Base-by-base conservation (phyloP, 2,888 invertebrate genomes). In the Tenthredo notha region DNA sequence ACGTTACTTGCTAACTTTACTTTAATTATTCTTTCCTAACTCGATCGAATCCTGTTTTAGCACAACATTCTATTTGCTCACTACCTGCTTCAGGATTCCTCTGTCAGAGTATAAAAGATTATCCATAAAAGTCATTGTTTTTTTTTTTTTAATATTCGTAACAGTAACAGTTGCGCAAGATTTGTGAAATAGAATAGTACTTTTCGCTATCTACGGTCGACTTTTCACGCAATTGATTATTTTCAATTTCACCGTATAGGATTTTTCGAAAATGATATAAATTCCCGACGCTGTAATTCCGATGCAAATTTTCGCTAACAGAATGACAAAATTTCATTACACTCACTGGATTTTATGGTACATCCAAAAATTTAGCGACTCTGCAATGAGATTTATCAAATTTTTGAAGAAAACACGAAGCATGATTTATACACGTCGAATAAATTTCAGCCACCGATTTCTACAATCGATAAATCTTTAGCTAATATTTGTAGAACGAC, bases 1-100 rank as follows among this genome's bases (percentile, higher is more conserved):
- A 37, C 40, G 58, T 40, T 80, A 37, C 47, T 37, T 61, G 40
- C 61, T 37, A 61, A 80, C 37, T 80, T 80, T 33, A n/a, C 18
- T 77, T 80, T 61, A 80, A 80, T 80, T 80, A 80, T 12, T 40
- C 50, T 29, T 33, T n/a, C 25, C 33, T 10, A 77, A 80, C 40
- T 61, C 5, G 40, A 58, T 58, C 61, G 18, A 37, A 80, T 61
- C 37, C 80, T 40, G 37, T 40, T 40, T 80, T 15, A 10, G 37
- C 40, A 1, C 5, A 21, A 61, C 37, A 61, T 37, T 80, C 33
- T 67, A 80, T 40, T 80, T n/a, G 80, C 0, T 61, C 1, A 9
- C 4, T 61, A 40, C 5, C 5, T 40, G 25, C 4, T 15, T 12
- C 15, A 21, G 25, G 18, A 61, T 47, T 54, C 50, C 12, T 29